Conservation (phyloP, 1,140 invertebrate genomes). For the Telenomus remus region DNA sequence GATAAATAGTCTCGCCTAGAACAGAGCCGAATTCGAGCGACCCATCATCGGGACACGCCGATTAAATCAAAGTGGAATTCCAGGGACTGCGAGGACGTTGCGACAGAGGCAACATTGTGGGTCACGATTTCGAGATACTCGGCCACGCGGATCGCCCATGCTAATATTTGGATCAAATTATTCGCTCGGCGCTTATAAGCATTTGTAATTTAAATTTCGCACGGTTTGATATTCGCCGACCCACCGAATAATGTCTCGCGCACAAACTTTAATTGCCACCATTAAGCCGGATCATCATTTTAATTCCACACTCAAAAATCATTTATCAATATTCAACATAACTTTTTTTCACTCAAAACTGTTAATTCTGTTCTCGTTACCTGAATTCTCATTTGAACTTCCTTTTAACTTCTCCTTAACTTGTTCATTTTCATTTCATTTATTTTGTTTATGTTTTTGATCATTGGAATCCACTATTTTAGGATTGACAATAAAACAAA, state of each 20-base stretch:
- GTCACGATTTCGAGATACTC: constrained; percentile 45
- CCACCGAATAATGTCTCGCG: neutral
- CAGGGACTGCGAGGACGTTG: constrained; percentile 22
- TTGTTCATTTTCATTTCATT: too few species aligned
- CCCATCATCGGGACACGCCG: constrained; percentile 16
- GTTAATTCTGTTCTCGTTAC: too few species aligned
- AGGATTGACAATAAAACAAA: too few species aligned
- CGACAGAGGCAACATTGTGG: constrained; percentile 40
- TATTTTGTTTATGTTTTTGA: too few species aligned
- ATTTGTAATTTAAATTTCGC: constrained; percentile 43
- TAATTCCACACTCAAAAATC: too few species aligned
- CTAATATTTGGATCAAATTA: constrained; percentile 43
- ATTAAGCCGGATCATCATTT: too few species aligned
- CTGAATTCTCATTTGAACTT: too few species aligned
- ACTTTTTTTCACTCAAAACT: too few species aligned
- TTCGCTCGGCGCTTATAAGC: constrained; percentile 13
- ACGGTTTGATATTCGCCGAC: constrained; percentile 16
- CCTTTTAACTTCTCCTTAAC: too few species aligned
- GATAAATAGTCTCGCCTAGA: constrained; percentile 33
- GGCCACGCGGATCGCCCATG: constrained; percentile 9
- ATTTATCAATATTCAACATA: too few species aligned
- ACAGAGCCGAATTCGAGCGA: constrained; percentile 15
- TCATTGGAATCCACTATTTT: too few species aligned
- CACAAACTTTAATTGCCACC: constrained; percentile 3
- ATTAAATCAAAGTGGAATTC: constrained; percentile 30